phyloP scores from a whole-genome alignment of 2,113 vertebrate genomes.

The Semnopithecus entellus region DNA sequence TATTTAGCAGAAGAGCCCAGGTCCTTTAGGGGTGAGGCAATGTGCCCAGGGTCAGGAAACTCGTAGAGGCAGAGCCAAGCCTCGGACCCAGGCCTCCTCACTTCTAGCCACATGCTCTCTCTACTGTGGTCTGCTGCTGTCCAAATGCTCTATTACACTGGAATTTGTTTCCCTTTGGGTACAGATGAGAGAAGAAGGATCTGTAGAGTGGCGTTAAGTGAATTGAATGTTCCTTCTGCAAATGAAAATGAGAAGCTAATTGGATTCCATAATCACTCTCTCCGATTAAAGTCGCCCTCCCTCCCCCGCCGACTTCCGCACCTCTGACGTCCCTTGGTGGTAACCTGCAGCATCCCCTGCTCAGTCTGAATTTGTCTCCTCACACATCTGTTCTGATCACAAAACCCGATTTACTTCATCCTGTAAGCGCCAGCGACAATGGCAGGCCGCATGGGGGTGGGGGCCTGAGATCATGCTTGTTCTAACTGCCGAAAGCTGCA shows the following conservation, averaged over 20 bases:
- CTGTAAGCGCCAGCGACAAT: not conserved
- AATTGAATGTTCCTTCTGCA: constrained; percentile 72
- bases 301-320: not conserved
- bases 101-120: not conserved
- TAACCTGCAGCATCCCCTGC: not conserved
- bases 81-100: not conserved
- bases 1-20: not conserved
- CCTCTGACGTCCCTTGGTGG: not conserved
- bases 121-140: not conserved
- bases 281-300: constrained; percentile 63
- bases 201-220: constrained; percentile 65
- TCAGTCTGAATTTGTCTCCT: constrained; percentile 13
- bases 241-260: constrained; percentile 73
- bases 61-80: not conserved
- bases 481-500: not conserved
- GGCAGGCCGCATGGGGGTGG: not conserved
- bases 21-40: not conserved
- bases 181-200: constrained; percentile 27
- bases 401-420: not conserved
- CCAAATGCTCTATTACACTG: constrained; percentile 16
- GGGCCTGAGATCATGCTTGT: not conserved
- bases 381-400: not conserved
- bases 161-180: constrained; percentile 54
- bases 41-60: not conserved
- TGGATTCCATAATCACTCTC: constrained; percentile 75